A percentile compares a stretch with the other conserved stretches of the same genome.
Evolutionary conservation across 23 tunicate species (phyloP).

Genomic region (Halocynthia aurantium): DNA sequence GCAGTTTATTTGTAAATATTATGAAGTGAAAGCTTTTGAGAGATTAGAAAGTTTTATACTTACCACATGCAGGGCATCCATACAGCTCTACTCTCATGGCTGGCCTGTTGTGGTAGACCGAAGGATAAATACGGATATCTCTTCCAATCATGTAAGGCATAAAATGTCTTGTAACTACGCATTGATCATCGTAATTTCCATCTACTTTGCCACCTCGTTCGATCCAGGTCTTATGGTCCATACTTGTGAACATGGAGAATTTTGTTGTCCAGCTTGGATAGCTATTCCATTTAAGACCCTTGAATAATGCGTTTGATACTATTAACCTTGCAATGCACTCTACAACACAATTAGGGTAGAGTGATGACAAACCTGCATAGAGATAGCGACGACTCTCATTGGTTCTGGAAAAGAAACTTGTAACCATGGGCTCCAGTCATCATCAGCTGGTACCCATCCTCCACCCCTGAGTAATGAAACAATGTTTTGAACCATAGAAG

Average conservation of each 20-base stretch:
- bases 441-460: constrained; percentile 33
- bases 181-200: constrained; percentile 21
- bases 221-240: constrained; percentile 14
- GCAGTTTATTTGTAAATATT: too few relatives aligned
- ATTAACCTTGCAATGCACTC: not conserved
- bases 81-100: constrained; percentile 31
- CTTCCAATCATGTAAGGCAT: constrained; percentile 11
- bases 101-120: constrained; percentile 18
- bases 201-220: not conserved
- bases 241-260: constrained; percentile 21
- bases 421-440: constrained; percentile 37
- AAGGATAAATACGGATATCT: constrained; percentile 24
- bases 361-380: constrained; percentile 12
- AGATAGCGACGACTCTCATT: constrained; percentile 17
- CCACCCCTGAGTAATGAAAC: constrained; percentile 6
- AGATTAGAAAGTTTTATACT: not conserved
- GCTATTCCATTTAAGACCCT: constrained; percentile 1
- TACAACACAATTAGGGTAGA: not conserved
- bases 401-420: constrained; percentile 24
- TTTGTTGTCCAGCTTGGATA: constrained; percentile 14
- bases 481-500: too few relatives aligned
- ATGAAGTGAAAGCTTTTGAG: too few relatives aligned
- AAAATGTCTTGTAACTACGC: constrained; percentile 7
- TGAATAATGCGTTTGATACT: not conserved
- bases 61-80: constrained; percentile 39